Conservation (phyloP, 2,888 invertebrate species). For the Temnothorax unifasciatus region DNA sequence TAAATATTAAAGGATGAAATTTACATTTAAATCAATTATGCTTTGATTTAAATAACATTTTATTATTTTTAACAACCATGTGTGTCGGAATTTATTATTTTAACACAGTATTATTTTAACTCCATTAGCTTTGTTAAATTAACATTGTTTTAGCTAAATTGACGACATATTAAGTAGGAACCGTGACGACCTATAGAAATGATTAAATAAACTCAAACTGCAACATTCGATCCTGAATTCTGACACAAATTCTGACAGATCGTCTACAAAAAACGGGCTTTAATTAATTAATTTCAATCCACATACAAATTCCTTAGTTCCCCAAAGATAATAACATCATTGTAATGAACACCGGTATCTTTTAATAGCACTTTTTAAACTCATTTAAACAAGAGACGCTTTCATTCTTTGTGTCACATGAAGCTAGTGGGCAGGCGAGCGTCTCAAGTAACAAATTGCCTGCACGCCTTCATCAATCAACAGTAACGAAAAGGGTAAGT, state of each 20-base stretch:
- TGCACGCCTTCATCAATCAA: conserved; percentile 30
- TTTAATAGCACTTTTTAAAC: neutral
- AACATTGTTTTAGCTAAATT: no score
- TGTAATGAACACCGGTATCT: neutral
- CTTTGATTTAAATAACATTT: no score
- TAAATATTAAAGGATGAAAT: no score
- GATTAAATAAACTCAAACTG: no score
- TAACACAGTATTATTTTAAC: no score
- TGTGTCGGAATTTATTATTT: no score
- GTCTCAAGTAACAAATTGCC: conserved; percentile 40
- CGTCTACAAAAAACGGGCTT: neutral
- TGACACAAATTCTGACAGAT: neutral
- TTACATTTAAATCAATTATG: no score
- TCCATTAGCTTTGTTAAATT: no score
- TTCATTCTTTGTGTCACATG: neutral
- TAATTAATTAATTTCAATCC: neutral
- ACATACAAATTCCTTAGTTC: neutral
- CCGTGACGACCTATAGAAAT: no score
- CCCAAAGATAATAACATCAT: neutral
- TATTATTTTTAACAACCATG: no score
- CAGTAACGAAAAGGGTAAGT: conserved; percentile 16
- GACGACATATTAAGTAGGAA: no score
- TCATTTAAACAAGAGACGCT: neutral
- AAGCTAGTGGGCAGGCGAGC: neutral
- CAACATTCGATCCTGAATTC: neutral